phyloP scores from a whole-genome alignment of 1,140 invertebrate genomes.

The Polypedilum pembai region DNA sequence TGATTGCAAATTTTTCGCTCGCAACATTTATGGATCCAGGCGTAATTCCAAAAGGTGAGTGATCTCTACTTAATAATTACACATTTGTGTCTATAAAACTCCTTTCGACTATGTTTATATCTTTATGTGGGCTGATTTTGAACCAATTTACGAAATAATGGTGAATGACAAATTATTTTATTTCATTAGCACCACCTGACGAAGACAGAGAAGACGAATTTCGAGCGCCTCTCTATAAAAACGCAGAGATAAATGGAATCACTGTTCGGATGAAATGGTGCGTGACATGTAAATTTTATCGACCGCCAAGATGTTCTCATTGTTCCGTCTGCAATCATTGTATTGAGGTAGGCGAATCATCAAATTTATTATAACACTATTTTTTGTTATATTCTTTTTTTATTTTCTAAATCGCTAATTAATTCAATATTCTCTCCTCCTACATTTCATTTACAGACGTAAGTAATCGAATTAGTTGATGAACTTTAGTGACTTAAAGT shows the following conservation, averaged over 20 bases:
- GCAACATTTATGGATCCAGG: conserved; percentile 99
- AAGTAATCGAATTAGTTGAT: conserved; percentile 17
- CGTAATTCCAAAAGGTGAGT: conserved; percentile 92
- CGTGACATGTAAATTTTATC: conserved; percentile 98
- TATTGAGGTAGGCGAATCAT: conserved; percentile 74
- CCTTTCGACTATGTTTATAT: no score
- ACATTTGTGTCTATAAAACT: background rate
- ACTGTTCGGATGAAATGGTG: conserved; percentile 99
- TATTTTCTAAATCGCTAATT: background rate
- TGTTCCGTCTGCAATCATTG: conserved; percentile 99
- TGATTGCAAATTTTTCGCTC: conserved; percentile 94
- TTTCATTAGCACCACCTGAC: conserved; percentile 76
- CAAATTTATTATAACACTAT: conserved; percentile 21
- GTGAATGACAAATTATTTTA: background rate
- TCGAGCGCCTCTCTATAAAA: conserved; percentile 93
- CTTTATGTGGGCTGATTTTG: no score
- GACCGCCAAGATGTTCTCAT: conserved; percentile 96
- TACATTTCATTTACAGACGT: background rate
- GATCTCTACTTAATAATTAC: background rate
- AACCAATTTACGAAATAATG: background rate
- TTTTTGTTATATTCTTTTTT: background rate
- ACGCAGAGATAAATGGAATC: conserved; percentile 95
- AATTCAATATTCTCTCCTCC: conserved; percentile 27
- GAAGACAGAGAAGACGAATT: conserved; percentile 97
- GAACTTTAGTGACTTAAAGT: background rate